Evolutionary conservation across 2,113 vertebrate species (phyloP), one percentile per base, ranked within the genome.

Genomic region (Prolemur simus): DNA sequence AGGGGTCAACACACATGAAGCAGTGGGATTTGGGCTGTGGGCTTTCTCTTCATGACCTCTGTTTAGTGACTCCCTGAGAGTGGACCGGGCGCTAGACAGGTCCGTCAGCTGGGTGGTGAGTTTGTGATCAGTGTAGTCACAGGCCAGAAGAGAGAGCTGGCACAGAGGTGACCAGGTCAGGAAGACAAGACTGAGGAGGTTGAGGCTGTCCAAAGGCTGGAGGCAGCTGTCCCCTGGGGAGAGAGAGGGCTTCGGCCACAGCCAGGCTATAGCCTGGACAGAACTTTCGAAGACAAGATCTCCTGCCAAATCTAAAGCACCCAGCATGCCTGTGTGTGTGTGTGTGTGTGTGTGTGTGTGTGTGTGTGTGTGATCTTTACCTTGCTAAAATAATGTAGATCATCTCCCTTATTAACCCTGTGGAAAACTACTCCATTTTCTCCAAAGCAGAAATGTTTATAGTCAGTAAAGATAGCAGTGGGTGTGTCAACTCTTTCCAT

Each of bases 401-500:
- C 11, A 39, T 66, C 60, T 84, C 29, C 54, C n/a, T 91, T 60
- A 37, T 15, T 49, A 63, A 27, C 42, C 25, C 49, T 92, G 18
- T 49, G 7, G 42, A 56, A 82, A 64, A 89, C 27, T 1, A n/a
- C 54, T 81, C 45, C 45, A 37, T 83, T 88, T 94, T 92, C 64
- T 91, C 76, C 76, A 63, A 63, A 68, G 47, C 7, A 82, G 76
- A 88, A 68, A 85, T 60, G 71, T 52, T 82, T 56, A 11, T 76
- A 76, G 52, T 87, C 49, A 32, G 9, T 74, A n/a, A 86, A 82
- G 39, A 69, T 0, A n/a, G 4, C 54, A 29, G 4, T 34, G 12
- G 32, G 3, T 34, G 4, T 83, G 13, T 78, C 42, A n/a, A 3
- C 13, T 34, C 17, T 56, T 63, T 23, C n/a, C 17, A 13, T 45